phyloP scores from a whole-genome alignment of 2,888 invertebrate species.

The Aproaerema taeniolella region DNA sequence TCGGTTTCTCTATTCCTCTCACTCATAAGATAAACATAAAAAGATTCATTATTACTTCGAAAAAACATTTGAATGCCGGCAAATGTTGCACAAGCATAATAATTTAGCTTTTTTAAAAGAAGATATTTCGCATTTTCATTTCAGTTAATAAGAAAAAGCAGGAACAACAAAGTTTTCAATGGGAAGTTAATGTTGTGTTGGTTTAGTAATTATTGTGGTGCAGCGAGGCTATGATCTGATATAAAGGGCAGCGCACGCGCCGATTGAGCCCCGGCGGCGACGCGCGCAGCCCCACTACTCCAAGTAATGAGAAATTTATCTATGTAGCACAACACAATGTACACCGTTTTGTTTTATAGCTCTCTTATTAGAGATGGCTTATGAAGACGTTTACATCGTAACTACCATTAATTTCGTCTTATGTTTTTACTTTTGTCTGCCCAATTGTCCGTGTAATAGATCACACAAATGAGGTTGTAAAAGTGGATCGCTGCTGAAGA shows the following conservation, averaged over 20 bases:
- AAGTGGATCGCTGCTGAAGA: conserved; percentile 23
- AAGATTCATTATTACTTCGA: no score
- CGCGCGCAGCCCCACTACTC: conserved; percentile 21
- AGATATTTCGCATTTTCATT: no score
- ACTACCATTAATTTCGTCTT: background rate
- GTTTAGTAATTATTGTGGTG: conserved; percentile 10
- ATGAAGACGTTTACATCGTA: conserved; percentile 2
- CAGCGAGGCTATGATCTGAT: conserved; percentile 23
- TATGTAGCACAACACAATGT: conserved; percentile 37
- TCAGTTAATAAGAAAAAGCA: no score
- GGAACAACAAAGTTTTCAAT: no score
- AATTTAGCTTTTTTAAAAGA: no score
- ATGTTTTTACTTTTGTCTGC: conserved; percentile 16
- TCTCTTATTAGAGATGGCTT: conserved; percentile 1
- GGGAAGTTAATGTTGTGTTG: conserved; percentile 8
- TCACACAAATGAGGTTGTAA: conserved; percentile 17
- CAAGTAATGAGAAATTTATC: conserved; percentile 46
- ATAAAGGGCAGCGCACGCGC: conserved; percentile 23
- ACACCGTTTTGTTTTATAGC: conserved; percentile 14
- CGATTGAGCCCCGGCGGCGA: conserved; percentile 25
- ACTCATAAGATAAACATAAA: no score
- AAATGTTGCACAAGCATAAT: no score
- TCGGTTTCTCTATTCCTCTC: no score
- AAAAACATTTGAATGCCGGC: no score
- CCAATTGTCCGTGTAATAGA: conserved; percentile 21